Conservation (phyloP, 2,888 invertebrate species). For the Eilema caniola region DNA sequence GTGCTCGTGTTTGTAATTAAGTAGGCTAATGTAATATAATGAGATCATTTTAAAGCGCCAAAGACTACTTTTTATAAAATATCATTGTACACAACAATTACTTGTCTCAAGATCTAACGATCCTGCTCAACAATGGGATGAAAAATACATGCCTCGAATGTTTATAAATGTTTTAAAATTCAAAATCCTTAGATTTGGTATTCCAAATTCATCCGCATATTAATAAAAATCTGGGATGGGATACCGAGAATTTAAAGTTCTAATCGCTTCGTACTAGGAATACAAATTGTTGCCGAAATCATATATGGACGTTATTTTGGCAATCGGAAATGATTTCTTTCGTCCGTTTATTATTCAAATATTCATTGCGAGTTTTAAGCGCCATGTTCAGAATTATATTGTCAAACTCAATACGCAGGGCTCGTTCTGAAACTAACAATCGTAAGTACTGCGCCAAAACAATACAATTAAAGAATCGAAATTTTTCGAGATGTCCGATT, state of each 20-base stretch:
- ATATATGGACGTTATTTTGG: constrained; percentile 56
- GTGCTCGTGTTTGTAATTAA: too few relatives aligned
- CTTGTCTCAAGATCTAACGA: constrained; percentile 29
- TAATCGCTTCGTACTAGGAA: constrained; percentile 56
- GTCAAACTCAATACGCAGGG: constrained; percentile 40
- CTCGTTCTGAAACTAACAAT: constrained; percentile 47
- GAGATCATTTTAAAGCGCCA: neutral
- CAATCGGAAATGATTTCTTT: constrained; percentile 68
- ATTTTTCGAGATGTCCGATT: constrained; percentile 30
- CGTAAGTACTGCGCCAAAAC: constrained; percentile 40
- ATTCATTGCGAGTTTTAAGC: constrained; percentile 59
- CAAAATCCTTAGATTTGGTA: constrained; percentile 64
- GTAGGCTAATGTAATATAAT: neutral
- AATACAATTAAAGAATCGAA: constrained; percentile 41
- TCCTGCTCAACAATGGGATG: constrained; percentile 54
- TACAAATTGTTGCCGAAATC: constrained; percentile 62
- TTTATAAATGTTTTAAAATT: constrained; percentile 51
- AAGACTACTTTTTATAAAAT: too few relatives aligned
- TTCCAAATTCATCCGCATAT: constrained; percentile 69
- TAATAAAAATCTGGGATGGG: constrained; percentile 74
- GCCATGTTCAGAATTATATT: constrained; percentile 55
- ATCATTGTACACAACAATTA: constrained; percentile 25
- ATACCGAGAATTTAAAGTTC: constrained; percentile 69
- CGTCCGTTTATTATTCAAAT: constrained; percentile 62
- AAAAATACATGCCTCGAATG: constrained; percentile 53